Evolutionary conservation across 1,140 invertebrate species (phyloP), one percentile per base, ranked within the genome.

Genomic region (Drosophila sucinea): DNA sequence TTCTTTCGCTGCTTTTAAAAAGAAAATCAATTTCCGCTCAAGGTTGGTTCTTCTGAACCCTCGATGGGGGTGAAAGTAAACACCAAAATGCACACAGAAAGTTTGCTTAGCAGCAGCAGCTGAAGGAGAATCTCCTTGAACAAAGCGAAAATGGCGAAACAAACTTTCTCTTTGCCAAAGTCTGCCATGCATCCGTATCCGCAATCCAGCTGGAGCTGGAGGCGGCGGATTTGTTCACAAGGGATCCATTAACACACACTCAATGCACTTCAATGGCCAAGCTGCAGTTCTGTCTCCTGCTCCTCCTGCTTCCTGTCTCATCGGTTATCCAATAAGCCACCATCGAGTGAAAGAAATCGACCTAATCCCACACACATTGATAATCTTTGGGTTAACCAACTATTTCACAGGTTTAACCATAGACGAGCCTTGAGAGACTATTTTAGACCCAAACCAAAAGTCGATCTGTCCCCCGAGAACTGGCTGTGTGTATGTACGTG

Each of bases 211-310:
- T 17, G 17, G 97, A 97, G 70, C 93, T 98, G 70, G 94, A 96
- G 66, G 95, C 32, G 23, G 4, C 96, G 1, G 96, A 98, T 91
- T 92, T 98, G 85, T 97, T 95, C 93, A 96, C 66, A 96, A 97
- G 82, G 97, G 97, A 44, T 95, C 96, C 60, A 95, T 98, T 82
- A 98, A 98, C 93, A 95, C 95, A 33, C 98, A 98, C 91, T 97
- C 97, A 4, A 96, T 98, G 92, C 95, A 96, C 85, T 98, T 98
- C 92, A 94, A 95, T 54, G 95, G 98, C 2, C 95, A 96, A 1
- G 81, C 93, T 98, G 63, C 95, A 96, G 92, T 98, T 98, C 30
- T 47, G 17, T 25, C 56, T 23, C 56, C 32, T 23, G 32, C 7
- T 38, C 11, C 29, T 17, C n/a, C 17, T 44, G 8, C 44, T 51